Evolutionary conservation across 2,888 invertebrate genomes (phyloP).

Genomic region (Tiliacea aurago): DNA sequence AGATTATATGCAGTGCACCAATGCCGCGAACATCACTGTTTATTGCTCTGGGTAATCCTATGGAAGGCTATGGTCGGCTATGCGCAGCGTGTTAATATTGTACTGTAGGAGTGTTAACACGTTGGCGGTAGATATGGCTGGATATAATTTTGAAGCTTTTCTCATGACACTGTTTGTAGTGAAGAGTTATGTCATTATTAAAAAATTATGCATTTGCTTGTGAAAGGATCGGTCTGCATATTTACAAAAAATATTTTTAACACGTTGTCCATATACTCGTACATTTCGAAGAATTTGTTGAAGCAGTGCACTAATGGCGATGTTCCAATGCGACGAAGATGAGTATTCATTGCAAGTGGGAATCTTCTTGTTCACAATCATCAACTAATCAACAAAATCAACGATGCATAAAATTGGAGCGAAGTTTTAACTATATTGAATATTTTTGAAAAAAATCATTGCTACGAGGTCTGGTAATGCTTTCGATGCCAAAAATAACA

Average conservation of each 20-base stretch:
- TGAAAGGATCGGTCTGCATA: neutral
- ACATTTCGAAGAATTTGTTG: neutral
- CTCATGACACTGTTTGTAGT: neutral
- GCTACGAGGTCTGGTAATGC: too few species aligned
- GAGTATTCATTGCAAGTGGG: neutral
- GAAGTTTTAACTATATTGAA: too few species aligned
- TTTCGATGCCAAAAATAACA: too few species aligned
- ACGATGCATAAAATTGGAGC: too few species aligned
- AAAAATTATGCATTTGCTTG: neutral
- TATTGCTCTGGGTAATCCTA: conserved; percentile 52
- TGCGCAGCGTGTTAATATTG: conserved; percentile 35
- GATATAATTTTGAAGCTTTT: neutral
- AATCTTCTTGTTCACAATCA: neutral
- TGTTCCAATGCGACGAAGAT: neutral
- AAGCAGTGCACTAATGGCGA: neutral
- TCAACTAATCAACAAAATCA: too few species aligned
- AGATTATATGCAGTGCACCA: conserved; percentile 58
- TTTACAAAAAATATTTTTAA: neutral
- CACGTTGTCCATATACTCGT: neutral
- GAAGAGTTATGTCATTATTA: neutral
- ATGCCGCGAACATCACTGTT: conserved; percentile 51
- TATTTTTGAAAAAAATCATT: too few species aligned
- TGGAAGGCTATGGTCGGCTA: conserved; percentile 23
- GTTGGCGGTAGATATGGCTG: neutral
- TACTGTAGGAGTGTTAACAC: neutral